Evolutionary conservation across 1,140 invertebrate genomes (phyloP).

Genomic region (Bombus sylvicola): DNA sequence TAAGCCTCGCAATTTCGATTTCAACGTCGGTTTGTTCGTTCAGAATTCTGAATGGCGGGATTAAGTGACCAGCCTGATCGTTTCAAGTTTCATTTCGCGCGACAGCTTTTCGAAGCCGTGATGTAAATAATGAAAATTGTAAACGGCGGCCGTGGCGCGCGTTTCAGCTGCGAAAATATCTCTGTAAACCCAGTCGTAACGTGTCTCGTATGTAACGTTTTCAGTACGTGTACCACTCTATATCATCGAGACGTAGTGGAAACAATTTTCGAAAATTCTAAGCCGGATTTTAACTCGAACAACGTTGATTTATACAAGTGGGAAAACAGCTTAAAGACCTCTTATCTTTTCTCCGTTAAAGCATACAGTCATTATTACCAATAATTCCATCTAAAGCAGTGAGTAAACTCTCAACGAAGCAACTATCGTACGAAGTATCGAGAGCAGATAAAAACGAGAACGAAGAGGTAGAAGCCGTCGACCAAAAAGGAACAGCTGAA

Average conservation of each 20-base stretch:
- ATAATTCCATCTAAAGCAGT: background rate
- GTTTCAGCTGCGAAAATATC: background rate
- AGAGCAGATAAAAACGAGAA: background rate
- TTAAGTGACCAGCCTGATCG: background rate
- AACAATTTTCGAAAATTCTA: background rate
- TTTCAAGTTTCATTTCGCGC: background rate
- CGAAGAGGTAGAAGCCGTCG: background rate
- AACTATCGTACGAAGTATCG: background rate
- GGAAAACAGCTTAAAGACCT: background rate
- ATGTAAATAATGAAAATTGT: background rate
- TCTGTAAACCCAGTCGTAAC: background rate
- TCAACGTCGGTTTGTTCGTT: background rate
- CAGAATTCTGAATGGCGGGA: background rate
- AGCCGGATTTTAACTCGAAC: background rate
- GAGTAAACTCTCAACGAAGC: background rate
- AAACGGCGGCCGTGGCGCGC: background rate
- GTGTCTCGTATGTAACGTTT: background rate
- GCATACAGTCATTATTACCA: background rate
- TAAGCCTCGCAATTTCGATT: background rate
- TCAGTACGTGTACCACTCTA: background rate
- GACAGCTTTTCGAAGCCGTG: background rate
- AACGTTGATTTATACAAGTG: background rate
- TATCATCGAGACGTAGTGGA: background rate
- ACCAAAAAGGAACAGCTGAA: background rate
- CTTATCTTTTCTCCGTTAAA: background rate